phyloP scores from a whole-genome alignment of 1,140 invertebrate genomes.

The Eufriesea mexicana region DNA sequence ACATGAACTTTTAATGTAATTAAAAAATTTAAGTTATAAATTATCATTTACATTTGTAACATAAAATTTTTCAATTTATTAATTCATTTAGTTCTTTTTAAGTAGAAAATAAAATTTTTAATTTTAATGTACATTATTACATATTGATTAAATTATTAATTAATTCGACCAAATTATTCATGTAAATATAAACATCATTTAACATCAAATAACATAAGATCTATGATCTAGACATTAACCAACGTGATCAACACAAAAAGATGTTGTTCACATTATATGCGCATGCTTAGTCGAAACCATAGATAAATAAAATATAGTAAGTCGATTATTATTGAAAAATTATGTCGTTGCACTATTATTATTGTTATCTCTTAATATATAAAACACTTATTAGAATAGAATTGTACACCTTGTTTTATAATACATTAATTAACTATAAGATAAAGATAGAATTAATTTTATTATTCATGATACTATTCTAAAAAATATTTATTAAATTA shows the following conservation, averaged over 20 bases:
- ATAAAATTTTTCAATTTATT: neutral
- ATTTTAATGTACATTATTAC: neutral
- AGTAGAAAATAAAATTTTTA: neutral
- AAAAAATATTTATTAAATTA: neutral
- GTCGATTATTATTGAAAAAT: constrained; percentile 22
- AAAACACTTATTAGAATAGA: neutral
- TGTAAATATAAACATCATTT: neutral
- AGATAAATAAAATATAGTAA: constrained; percentile 36
- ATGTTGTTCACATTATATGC: neutral
- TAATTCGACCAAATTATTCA: neutral
- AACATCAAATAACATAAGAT: neutral
- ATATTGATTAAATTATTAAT: neutral
- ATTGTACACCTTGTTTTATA: neutral
- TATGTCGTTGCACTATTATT: neutral
- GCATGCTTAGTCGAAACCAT: constrained; percentile 32
- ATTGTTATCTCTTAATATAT: neutral
- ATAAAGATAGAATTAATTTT: neutral
- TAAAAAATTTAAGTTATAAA: neutral
- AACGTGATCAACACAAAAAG: constrained; percentile 17
- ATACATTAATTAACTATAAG: neutral
- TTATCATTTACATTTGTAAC: neutral
- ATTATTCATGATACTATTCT: neutral
- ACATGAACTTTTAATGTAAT: neutral
- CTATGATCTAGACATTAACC: constrained; percentile 16
- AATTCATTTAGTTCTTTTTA: neutral